A percentile compares a stretch with the other conserved stretches of the same genome.
Conservation (phyloP, 2,113 vertebrate genomes). For the Accipiter virgatus region DNA sequence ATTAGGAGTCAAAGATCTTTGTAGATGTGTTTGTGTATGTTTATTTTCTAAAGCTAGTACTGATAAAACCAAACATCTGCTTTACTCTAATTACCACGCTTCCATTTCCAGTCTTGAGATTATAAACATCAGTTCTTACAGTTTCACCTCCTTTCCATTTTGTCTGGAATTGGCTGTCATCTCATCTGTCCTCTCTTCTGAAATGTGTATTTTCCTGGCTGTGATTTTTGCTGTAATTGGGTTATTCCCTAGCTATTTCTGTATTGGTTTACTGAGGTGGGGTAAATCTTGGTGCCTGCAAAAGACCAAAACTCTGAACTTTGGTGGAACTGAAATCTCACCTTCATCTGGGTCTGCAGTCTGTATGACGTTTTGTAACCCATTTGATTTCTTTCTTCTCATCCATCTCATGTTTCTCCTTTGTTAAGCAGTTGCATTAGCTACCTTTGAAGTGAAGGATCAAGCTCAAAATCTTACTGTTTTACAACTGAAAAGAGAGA, state of each 20-base stretch:
- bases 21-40: not conserved
- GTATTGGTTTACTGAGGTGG: not conserved
- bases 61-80: not conserved
- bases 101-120: not conserved
- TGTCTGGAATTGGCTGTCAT: not conserved
- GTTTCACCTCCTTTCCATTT: not conserved
- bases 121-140: not conserved
- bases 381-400: not conserved
- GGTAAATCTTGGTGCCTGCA: not conserved
- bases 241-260: not conserved
- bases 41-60: not conserved
- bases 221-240: not conserved
- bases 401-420: not conserved
- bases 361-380: not conserved
- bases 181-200: not conserved
- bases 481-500: conserved; percentile 57
- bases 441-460: conserved; percentile 45
- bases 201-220: not conserved
- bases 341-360: not conserved
- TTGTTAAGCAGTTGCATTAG: not conserved
- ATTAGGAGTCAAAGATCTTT: not conserved
- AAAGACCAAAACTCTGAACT: not conserved
- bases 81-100: not conserved
- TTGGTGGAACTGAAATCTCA: not conserved
- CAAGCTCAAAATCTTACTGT: conserved; percentile 42